Evolutionary conservation across 2,113 vertebrate species (phyloP), one percentile per base, ranked within the genome.

Genomic region (Cynocephalus volans): DNA sequence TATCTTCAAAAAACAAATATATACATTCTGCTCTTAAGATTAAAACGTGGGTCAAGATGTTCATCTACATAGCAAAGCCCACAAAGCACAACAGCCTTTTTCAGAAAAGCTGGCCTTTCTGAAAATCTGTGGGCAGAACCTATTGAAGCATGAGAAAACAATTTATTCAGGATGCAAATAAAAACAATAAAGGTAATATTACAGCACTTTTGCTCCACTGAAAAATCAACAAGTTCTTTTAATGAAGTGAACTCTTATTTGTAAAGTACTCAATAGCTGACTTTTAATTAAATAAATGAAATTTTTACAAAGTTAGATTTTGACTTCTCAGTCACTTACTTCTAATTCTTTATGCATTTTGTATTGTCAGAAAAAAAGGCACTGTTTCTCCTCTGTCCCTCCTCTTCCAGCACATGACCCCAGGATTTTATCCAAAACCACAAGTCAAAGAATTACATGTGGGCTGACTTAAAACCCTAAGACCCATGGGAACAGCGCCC

Each of bases 1-100:
- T 87, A 92, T 67, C 80, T 95, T 94, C 69, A 83, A 75, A 92
- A 90, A 93, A 77, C n/a, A 85, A 67, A 96, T 26, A 85, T 8
- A 89, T 6, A 52, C n/a, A 54, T 95, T 72, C 36, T 79, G 54
- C 45, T 82, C 48, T 95, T 77, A 83, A 70, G n/a, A 45, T 75
- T 75, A 72, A 88, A 58, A 52, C 5, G n/a, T 50, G 60, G 18
- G 45, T 84, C 17, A 86, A 93, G 64, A 36, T 56, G 45, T 21
- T 33, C 41, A 48, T 70, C 56, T 62, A 65, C 18, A 60, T 7
- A 14, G 36, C 64, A 97, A 94, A 94, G 88, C n/a, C 11, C 75
- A 73, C 50, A 86, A 41, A 41, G 41, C 28, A 31, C 28, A 87
- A n/a, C 21, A 81, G 21, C 21, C 36, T 33, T 11, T 83, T 93